Conservation (phyloP, 2,888 invertebrate species). For the Netelia virgata region DNA sequence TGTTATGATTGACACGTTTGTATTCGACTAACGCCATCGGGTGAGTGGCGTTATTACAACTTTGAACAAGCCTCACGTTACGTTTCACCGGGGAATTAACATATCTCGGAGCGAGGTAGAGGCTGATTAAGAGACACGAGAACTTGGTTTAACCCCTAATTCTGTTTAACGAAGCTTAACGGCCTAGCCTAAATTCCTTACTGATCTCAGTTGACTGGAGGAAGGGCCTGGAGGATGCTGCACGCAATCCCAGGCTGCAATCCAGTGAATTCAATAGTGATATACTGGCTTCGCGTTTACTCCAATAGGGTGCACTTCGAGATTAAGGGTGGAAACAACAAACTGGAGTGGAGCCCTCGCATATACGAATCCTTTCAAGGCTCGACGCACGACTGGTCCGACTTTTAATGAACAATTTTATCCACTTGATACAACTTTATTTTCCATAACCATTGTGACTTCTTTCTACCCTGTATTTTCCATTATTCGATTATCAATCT, state of each 20-base stretch:
- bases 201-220: slow-evolving; percentile 47
- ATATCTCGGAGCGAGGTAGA: background rate
- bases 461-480: background rate
- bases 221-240: slow-evolving; percentile 2
- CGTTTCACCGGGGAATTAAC: slow-evolving; percentile 27
- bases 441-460: background rate
- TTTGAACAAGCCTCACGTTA: background rate
- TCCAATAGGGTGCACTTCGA: slow-evolving; percentile 19
- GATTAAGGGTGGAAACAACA: slow-evolving; percentile 2
- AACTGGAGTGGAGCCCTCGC: background rate
- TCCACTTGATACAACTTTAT: background rate
- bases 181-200: slow-evolving; percentile 54
- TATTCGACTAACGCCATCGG: background rate
- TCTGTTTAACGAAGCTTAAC: slow-evolving; percentile 55
- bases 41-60: background rate
- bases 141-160: slow-evolving; percentile 32
- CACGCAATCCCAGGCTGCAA: slow-evolving; percentile 46
- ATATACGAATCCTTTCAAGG: background rate
- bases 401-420: background rate
- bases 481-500: background rate
- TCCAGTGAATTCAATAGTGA: slow-evolving; percentile 30
- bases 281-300: background rate
- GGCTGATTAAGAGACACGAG: slow-evolving; percentile 41
- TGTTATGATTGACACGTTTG: background rate
- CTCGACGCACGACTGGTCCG: background rate